phyloP scores from a whole-genome alignment of 1,140 invertebrate genomes.

The Lithobius niger region DNA sequence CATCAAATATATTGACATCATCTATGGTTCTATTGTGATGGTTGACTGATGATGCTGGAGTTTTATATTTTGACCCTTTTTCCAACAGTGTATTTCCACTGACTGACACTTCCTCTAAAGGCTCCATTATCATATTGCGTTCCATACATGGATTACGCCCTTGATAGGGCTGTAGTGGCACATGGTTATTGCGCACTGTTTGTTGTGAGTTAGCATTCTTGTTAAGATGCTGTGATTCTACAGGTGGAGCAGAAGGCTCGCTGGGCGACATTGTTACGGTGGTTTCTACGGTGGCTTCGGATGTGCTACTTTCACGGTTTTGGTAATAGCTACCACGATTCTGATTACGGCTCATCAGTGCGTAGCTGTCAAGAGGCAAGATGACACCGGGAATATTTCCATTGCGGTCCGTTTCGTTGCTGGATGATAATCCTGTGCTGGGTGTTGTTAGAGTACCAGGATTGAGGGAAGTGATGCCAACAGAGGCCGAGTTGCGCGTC shows the following conservation, averaged over 20 bases:
- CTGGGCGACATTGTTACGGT: constrained; percentile 32
- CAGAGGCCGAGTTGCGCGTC: not conserved
- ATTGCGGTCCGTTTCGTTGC: constrained; percentile 9
- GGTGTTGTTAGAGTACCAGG: constrained; percentile 8
- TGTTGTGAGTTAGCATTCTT: constrained; percentile 14
- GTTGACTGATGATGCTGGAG: constrained; percentile 38
- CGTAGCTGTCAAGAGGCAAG: no score
- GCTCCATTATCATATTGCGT: constrained; percentile 49
- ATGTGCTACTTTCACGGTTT: constrained; percentile 23
- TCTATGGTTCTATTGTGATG: constrained; percentile 35
- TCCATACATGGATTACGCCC: constrained; percentile 80
- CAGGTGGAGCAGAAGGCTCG: constrained; percentile 20
- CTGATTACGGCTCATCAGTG: not conserved
- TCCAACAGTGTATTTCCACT: constrained; percentile 51
- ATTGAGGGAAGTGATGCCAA: no score
- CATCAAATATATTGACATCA: constrained; percentile 36
- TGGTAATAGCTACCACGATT: not conserved
- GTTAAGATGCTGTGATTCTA: not conserved
- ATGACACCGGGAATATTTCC: not conserved
- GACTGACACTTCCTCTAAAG: constrained; percentile 41
- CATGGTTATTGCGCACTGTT: constrained; percentile 20
- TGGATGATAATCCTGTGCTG: constrained; percentile 2
- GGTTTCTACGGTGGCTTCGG: constrained; percentile 35
- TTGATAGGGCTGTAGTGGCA: constrained; percentile 59
- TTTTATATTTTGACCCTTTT: constrained; percentile 35